phyloP scores from a whole-genome alignment of 1,140 invertebrate species.

The Dufourea novaeangliae region DNA sequence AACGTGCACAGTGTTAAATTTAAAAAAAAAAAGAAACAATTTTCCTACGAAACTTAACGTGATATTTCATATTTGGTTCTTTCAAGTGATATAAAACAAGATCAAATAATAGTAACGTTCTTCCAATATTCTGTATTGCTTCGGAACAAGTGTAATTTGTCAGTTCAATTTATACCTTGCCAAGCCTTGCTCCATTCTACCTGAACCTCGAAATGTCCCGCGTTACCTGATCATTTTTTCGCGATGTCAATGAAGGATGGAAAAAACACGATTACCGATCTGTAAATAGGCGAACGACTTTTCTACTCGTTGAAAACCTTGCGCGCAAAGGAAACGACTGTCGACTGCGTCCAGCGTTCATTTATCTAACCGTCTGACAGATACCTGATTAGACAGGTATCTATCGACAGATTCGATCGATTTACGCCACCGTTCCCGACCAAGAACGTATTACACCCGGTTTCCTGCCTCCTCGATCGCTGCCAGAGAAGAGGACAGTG shows the following conservation, averaged over 20 bases:
- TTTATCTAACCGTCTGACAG: slow-evolving; percentile 35
- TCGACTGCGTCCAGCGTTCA: not conserved
- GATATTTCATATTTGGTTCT: no score
- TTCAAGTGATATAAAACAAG: no score
- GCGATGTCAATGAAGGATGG: no score
- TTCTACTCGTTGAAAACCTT: not conserved
- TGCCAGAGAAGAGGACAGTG: not conserved
- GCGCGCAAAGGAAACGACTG: slow-evolving; percentile 8
- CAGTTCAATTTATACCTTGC: no score
- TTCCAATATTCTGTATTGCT: no score
- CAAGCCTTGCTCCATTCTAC: not conserved
- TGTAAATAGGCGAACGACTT: not conserved
- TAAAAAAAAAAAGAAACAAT: no score
- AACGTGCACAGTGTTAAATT: no score
- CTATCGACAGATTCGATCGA: slow-evolving; percentile 52
- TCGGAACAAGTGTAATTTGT: no score
- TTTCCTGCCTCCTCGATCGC: slow-evolving; percentile 3
- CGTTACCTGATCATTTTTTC: not conserved
- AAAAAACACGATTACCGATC: not conserved
- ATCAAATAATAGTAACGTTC: no score
- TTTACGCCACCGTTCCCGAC: slow-evolving; percentile 33
- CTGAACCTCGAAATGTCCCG: not conserved
- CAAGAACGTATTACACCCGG: slow-evolving; percentile 6
- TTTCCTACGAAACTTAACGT: no score
- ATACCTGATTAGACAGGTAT: slow-evolving; percentile 41